phyloP scores from a whole-genome alignment of 2,888 invertebrate species.

The Spatulosminthurus flaviceps region DNA sequence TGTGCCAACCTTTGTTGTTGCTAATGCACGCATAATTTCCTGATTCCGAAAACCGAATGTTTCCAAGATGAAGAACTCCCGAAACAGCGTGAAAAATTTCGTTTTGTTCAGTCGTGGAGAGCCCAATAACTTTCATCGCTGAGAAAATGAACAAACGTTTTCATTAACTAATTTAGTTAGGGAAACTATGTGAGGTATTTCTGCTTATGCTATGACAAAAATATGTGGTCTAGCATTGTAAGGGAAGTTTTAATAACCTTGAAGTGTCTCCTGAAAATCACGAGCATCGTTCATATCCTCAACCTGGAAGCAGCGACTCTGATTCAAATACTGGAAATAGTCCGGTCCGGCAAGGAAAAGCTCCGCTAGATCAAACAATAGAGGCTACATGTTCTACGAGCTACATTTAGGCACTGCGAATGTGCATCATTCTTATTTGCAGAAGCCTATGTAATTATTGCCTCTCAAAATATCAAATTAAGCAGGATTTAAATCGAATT shows the following conservation, averaged over 20 bases:
- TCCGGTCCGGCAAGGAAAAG: constrained; percentile 71
- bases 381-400: too few relatives aligned
- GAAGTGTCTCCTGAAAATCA: constrained; percentile 74
- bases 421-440: too few relatives aligned
- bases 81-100: constrained; percentile 72
- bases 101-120: constrained; percentile 69
- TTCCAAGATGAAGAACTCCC: constrained; percentile 74
- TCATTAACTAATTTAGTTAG: too few relatives aligned
- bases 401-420: too few relatives aligned
- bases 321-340: constrained; percentile 73
- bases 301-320: constrained; percentile 72
- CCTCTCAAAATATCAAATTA: too few relatives aligned
- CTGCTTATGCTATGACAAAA: too few relatives aligned
- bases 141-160: constrained; percentile 49
- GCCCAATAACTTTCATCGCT: constrained; percentile 74
- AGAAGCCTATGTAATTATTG: too few relatives aligned
- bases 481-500: too few relatives aligned
- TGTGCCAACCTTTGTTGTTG: constrained; percentile 70
- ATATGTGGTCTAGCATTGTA: too few relatives aligned
- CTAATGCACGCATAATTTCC: constrained; percentile 71
- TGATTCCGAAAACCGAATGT: constrained; percentile 71
- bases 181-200: too few relatives aligned
- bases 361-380: constrained; percentile 69
- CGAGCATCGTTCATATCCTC: constrained; percentile 74
- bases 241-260: constrained; percentile 65